Percentiles rank a stretch among this genome's conserved stretches.
These are phyloP conservation scores for Tautogolabrus adspersus DNA, from an alignment of 2,113 vertebrate genomes.

Conservation along the genomic window DNA sequence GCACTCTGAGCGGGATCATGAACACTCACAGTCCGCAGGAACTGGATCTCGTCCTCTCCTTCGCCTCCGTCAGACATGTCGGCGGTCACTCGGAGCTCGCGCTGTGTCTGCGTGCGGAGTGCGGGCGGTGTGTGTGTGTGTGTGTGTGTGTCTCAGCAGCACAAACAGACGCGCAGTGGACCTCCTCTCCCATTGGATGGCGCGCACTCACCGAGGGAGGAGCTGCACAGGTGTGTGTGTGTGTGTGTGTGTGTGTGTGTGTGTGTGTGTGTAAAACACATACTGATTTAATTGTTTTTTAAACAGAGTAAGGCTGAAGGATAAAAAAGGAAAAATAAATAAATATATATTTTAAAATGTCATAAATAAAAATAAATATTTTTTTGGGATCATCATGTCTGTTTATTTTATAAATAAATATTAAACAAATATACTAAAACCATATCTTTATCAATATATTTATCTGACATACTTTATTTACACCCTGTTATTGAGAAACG, in stretches of 20 bases:
- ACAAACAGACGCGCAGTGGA: slow-evolving; percentile 14
- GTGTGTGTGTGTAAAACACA: no score
- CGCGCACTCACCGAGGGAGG: slow-evolving; percentile 56
- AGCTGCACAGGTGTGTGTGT: slow-evolving; percentile 64
- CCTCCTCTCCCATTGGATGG: slow-evolving; percentile 63
- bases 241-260: not conserved
- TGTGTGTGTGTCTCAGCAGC: slow-evolving; percentile 16
- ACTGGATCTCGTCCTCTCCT: slow-evolving; percentile 93
- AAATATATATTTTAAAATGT: no score
- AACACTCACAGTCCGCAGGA: slow-evolving; percentile 90
- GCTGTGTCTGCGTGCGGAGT: slow-evolving; percentile 6
- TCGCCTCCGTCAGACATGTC: slow-evolving; percentile 90
- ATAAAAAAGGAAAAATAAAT: no score
- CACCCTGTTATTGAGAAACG: no score
- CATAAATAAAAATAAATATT: no score
- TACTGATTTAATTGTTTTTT: no score
- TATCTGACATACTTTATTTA: no score
- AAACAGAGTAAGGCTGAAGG: no score
- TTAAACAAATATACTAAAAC: no score
- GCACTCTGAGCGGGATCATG: not conserved
- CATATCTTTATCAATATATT: no score
- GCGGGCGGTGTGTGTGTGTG: slow-evolving; percentile 1
- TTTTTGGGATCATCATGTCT: no score
- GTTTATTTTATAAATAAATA: no score
- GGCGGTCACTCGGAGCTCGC: slow-evolving; percentile 16